Evolutionary conservation across 2,113 vertebrate species (phyloP).

Genomic region (Sapayoa aenigma): DNA sequence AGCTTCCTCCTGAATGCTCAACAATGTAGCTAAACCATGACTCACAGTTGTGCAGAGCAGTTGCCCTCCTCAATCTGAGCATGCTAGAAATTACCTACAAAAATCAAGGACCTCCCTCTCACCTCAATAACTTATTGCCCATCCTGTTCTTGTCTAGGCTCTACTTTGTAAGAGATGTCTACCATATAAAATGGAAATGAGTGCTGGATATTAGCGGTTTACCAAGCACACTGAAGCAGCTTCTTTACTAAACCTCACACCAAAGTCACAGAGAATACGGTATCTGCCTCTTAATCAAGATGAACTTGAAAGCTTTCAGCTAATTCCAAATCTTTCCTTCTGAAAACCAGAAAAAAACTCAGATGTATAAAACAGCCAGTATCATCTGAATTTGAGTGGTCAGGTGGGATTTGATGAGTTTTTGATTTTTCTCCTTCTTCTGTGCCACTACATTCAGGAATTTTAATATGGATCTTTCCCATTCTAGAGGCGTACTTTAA

Average conservation of each 20-base stretch:
- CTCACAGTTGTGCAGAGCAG: background rate
- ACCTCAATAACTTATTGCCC: background rate
- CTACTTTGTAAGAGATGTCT: background rate
- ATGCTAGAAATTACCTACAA: background rate
- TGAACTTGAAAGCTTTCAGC: background rate
- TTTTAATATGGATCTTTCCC: background rate
- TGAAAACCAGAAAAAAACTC: background rate
- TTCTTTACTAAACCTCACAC: background rate
- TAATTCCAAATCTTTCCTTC: background rate
- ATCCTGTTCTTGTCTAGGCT: background rate
- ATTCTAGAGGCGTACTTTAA: background rate
- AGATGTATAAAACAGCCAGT: background rate
- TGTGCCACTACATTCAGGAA: background rate
- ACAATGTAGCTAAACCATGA: background rate
- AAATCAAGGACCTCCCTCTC: background rate
- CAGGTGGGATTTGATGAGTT: background rate
- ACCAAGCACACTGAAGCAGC: background rate
- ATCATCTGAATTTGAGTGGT: background rate
- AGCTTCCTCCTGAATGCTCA: background rate
- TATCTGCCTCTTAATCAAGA: background rate
- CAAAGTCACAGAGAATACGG: background rate
- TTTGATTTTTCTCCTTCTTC: background rate
- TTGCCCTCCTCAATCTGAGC: background rate
- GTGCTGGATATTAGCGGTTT: background rate
- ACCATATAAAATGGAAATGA: background rate